Evolutionary conservation across 2,797 vertebrate species (phyloP).

Genomic region (Hippoglossus hippoglossus): DNA sequence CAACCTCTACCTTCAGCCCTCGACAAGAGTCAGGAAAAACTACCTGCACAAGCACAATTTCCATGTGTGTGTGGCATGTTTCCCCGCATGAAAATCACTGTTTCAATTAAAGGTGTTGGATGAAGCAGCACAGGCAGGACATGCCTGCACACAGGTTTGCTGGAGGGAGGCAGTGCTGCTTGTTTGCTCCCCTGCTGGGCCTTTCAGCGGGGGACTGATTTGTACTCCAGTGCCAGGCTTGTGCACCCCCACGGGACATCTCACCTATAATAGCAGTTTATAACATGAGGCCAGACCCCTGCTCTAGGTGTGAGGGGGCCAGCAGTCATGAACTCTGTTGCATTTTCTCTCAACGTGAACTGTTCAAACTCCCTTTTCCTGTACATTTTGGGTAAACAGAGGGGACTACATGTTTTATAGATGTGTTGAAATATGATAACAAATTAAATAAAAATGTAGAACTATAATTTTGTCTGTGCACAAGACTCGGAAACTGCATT

Average conservation of each 20-base stretch:
- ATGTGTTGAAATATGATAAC: not conserved
- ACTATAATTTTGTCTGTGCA: too few species aligned
- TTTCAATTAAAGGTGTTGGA: constrained; percentile 78
- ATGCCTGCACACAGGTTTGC: constrained; percentile 37
- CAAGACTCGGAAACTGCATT: too few species aligned
- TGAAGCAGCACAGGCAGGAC: constrained; percentile 37
- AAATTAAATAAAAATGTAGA: not conserved
- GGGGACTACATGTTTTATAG: not conserved
- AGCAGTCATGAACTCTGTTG: constrained; percentile 18
- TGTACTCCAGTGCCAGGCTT: constrained; percentile 70
- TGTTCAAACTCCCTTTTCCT: not conserved
- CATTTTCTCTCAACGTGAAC: constrained; percentile 5
- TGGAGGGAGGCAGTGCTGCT: constrained; percentile 47
- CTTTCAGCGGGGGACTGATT: constrained; percentile 57
- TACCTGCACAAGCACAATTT: not conserved
- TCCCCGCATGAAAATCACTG: constrained; percentile 49
- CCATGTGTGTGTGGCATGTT: constrained; percentile 11
- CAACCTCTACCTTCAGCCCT: too few species aligned
- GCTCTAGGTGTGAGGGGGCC: constrained; percentile 62
- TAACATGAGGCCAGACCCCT: constrained; percentile 55
- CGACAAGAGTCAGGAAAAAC: too few species aligned
- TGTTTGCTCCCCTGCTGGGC: constrained; percentile 54
- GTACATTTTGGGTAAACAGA: not conserved
- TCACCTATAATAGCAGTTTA: constrained; percentile 75
- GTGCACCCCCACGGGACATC: constrained; percentile 71